Percentiles rank a stretch among this genome's conserved stretches.
phyloP scores from a whole-genome alignment of 2,888 invertebrate species.

The Heliconius ismenius region DNA sequence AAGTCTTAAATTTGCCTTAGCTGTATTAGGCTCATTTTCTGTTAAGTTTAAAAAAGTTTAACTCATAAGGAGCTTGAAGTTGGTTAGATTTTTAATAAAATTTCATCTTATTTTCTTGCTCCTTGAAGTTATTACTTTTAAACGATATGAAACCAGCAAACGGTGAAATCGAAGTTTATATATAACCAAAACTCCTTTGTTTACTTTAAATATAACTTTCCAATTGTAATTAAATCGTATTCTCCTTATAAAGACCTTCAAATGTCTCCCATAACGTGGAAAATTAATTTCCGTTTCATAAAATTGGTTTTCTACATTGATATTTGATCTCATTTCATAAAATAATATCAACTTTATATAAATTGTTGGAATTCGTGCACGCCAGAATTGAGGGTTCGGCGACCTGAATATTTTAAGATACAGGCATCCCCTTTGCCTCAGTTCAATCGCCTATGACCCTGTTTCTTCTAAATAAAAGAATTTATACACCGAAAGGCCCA shows the following conservation, averaged over 20 bases:
- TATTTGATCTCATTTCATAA: conserved; percentile 43
- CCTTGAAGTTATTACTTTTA: neutral
- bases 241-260: neutral
- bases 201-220: neutral
- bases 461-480: conserved; percentile 61
- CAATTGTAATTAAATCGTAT: neutral
- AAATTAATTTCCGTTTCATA: conserved; percentile 41
- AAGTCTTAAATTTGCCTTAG: neutral
- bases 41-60: neutral
- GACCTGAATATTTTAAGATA: conserved; percentile 56
- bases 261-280: conserved; percentile 18
- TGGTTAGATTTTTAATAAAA: neutral
- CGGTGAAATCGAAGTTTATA: neutral
- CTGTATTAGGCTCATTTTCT: neutral
- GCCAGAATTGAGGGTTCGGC: conserved; percentile 53
- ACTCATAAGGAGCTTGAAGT: neutral
- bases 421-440: conserved; percentile 55
- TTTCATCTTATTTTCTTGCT: neutral
- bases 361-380: conserved; percentile 52
- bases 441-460: conserved; percentile 61
- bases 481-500: conserved; percentile 48
- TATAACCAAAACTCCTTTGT: neutral
- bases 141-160: neutral
- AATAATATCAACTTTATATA: conserved; percentile 46
- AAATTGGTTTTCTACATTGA: conserved; percentile 24